Evolutionary conservation across 2,888 invertebrate species (phyloP), one percentile per base, ranked within the genome.

Genomic region (Ormia ochracea): DNA sequence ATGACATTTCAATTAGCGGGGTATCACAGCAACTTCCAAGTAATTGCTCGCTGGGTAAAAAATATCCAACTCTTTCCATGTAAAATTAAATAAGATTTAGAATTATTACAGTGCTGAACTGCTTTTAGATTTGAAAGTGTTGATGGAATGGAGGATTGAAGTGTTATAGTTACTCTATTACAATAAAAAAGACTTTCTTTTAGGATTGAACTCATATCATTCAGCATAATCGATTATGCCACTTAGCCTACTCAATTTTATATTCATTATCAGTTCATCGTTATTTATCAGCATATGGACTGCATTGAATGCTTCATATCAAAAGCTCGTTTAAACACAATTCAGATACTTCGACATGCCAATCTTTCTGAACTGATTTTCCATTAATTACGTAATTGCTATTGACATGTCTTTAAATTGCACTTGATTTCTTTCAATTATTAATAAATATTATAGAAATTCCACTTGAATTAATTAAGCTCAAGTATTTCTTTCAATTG

Each of bases 381-480:
- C n/a, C 19, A 58, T 69, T 19, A 43, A 26, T 19, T 38, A 12
- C n/a, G 12, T 58, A 28, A 70, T 59, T 59, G 61, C 10, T 43
- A 43, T 43, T 68, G 75, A 52, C 59, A 59, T 26, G 50, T 52
- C 36, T 68, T 59, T 21, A 52, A 31, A 50, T 43, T 59, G 19
- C 66, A 52, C 75, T 68, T 43, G 50, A 68, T 12, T 58, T 50
- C 10, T 43, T 28, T 33, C 21, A 17, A 59, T 59, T 38, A 58
- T 58, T 38, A 58, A 70, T n/a, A 45, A 9, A 52, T 28, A 69
- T 59, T 65, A 31, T 61, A 10, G 38, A 48, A 66, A 65, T 36
- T 45, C 74, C 70, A 79, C 74, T 79, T 79, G 70, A 79, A 79
- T 52, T 59, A 75, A 59, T 75, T 59, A 70, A 70, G 58, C 58